Evolutionary conservation across 2,113 vertebrate genomes (phyloP).

Genomic region (Oxygymnocypris stewartii): DNA sequence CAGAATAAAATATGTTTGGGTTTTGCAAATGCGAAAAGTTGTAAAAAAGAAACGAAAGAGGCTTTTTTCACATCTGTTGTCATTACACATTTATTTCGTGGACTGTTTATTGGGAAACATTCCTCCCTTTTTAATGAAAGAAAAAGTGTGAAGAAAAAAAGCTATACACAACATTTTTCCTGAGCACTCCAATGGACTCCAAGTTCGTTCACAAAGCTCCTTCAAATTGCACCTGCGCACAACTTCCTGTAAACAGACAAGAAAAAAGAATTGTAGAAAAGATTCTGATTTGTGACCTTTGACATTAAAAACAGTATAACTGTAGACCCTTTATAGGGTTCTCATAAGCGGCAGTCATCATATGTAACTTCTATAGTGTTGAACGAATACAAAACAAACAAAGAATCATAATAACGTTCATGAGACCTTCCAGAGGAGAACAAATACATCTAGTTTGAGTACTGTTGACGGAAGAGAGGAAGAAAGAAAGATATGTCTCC

Average conservation of each 20-base stretch:
- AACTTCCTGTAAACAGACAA: slow-evolving; percentile 45
- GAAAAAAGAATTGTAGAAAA: neutral
- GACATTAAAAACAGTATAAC: neutral
- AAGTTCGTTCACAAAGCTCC: neutral
- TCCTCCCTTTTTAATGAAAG: neutral
- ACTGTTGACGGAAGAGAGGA: no score
- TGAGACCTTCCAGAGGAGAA: no score
- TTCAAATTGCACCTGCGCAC: slow-evolving; percentile 19
- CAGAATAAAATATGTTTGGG: neutral
- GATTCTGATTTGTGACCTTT: neutral
- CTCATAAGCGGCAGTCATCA: no score
- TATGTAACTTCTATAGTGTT: no score
- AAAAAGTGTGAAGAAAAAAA: neutral
- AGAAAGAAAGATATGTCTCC: no score
- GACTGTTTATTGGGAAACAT: neutral
- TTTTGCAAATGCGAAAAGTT: neutral
- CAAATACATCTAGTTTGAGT: no score
- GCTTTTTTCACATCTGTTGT: neutral
- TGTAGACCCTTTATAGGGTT: neutral
- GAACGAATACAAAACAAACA: no score
- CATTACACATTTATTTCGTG: slow-evolving; percentile 4
- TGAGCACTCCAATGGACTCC: neutral
- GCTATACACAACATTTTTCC: neutral
- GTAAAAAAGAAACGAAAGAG: neutral
- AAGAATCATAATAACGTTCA: no score